These are phyloP conservation scores for Trematomus bernacchii DNA, from an alignment of 2,797 vertebrate genomes.

Conservation along the genomic window DNA sequence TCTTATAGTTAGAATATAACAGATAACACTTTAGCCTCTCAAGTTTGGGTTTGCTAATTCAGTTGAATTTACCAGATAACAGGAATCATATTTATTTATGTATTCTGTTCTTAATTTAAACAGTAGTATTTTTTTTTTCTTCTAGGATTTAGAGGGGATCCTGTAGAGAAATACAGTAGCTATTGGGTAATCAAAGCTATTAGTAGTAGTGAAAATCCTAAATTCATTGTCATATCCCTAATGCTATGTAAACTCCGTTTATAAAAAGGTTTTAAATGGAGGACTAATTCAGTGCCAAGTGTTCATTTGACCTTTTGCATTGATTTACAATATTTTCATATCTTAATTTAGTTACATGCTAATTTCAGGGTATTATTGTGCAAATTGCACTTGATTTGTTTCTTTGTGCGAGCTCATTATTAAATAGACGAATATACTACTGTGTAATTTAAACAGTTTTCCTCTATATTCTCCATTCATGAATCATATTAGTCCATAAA, in stretches of 20 bases:
- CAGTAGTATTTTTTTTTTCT: background rate
- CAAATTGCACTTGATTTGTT: slow-evolving; percentile 18
- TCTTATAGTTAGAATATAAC: background rate
- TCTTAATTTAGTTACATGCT: slow-evolving; percentile 27
- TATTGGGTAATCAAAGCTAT: slow-evolving; percentile 38
- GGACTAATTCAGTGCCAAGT: slow-evolving; percentile 53
- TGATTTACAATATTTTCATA: slow-evolving; percentile 38
- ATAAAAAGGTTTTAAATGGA: slow-evolving; percentile 27
- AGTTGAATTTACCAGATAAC: background rate
- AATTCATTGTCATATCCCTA: slow-evolving; percentile 32
- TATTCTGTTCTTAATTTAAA: background rate
- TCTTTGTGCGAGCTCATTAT: slow-evolving; percentile 14
- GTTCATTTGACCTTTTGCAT: slow-evolving; percentile 49
- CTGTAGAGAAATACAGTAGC: background rate
- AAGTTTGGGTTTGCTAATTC: background rate
- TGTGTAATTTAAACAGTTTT: slow-evolving; percentile 23
- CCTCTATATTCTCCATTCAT: background rate
- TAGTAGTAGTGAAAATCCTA: slow-evolving; percentile 37
- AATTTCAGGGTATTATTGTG: slow-evolving; percentile 35
- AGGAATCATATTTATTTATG: background rate
- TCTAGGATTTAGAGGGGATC: background rate
- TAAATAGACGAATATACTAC: slow-evolving; percentile 7
- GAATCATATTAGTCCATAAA: slow-evolving; percentile 18
- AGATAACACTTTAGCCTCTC: background rate
- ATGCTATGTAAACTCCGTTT: slow-evolving; percentile 38